Conservation (phyloP, 2,888 invertebrate species). For the Orthosia gracilis region DNA sequence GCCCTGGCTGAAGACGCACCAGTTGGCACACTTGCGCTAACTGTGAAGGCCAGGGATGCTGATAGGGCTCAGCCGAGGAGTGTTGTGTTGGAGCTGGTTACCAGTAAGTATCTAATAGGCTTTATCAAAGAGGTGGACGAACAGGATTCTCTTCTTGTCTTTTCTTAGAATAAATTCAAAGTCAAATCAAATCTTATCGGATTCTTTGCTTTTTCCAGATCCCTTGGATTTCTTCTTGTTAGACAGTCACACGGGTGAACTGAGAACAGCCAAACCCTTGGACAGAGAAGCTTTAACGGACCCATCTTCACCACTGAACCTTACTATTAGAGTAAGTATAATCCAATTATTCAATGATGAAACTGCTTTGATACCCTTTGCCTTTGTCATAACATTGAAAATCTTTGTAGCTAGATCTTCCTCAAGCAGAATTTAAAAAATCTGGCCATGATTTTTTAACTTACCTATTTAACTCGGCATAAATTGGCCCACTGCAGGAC, state of each 20-base stretch:
- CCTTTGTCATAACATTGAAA: too few relatives aligned
- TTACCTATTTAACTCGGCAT: too few relatives aligned
- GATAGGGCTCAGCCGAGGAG: conserved; percentile 96
- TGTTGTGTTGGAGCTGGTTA: conserved; percentile 94
- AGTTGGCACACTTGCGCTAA: conserved; percentile 95
- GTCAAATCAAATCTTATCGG: too few relatives aligned
- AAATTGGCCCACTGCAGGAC: too few relatives aligned
- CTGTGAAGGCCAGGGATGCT: conserved; percentile 95
- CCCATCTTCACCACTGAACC: conserved; percentile 94
- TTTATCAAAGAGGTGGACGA: conserved; percentile 95
- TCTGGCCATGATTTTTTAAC: too few relatives aligned
- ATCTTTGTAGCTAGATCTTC: too few relatives aligned
- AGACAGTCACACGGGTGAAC: conserved; percentile 94
- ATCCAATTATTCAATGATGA: background rate
- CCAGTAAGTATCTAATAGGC: conserved; percentile 91
- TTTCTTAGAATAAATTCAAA: conserved; percentile 72
- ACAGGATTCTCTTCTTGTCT: conserved; percentile 96
- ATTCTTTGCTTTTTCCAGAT: conserved; percentile 90
- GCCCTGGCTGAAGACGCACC: conserved; percentile 96
- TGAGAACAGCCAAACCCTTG: conserved; percentile 95
- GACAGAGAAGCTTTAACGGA: conserved; percentile 96
- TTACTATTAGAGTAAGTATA: conserved; percentile 93
- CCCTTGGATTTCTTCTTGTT: conserved; percentile 96
- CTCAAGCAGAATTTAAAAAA: too few relatives aligned
- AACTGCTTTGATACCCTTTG: too few relatives aligned